Evolutionary conservation across 2,113 vertebrate species (phyloP), one percentile per base, ranked within the genome.

Genomic region (Melierax canorus): DNA sequence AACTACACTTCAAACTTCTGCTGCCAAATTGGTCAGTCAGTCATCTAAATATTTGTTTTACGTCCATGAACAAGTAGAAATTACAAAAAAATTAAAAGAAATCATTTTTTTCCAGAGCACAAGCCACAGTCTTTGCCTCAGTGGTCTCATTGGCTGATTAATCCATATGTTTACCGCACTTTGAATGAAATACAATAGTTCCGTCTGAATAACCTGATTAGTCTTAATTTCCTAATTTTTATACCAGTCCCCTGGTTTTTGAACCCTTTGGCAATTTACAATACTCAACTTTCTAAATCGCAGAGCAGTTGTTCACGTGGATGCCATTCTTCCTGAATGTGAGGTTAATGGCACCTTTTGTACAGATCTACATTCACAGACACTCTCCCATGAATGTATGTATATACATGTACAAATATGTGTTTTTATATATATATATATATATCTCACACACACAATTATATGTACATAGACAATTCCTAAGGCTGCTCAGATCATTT

Each of bases 201-300:
- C 87, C 71, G 3, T 67, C 82, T 45, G 43, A 71, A 75, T 90
- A 92, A 86, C 10, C 66, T 72, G 75, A 88, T 94, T 95, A 62
- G n/a, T 86, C 94, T 94, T 79, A 97, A 94, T 94, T 96, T 92
- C 68, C 84, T 94, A 84, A 92, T 97, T 98, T 95, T 96, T 95
- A 63, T 94, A 96, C 83, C 81, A 92, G 88, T 86, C 76, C 80
- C 75, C 26, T 92, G 85, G 39, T 96, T 97, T 95, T 97, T 82
- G 39, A 95, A 96, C 91, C 78, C 73, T 96, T 97, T 94, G 41
- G 38, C 59, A 72, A 55, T 79, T 94, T 60, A n/a, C 24, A 48
- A 3, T 14, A 39, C 43, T 92, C 68, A 86, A 93, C 88, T 97
- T 97, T 95, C 90, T 92, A 86, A 94, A 20, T 10, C 1, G 20